Evolutionary conservation across 1,140 invertebrate species (phyloP).

Genomic region (Lepidurus apus): DNA sequence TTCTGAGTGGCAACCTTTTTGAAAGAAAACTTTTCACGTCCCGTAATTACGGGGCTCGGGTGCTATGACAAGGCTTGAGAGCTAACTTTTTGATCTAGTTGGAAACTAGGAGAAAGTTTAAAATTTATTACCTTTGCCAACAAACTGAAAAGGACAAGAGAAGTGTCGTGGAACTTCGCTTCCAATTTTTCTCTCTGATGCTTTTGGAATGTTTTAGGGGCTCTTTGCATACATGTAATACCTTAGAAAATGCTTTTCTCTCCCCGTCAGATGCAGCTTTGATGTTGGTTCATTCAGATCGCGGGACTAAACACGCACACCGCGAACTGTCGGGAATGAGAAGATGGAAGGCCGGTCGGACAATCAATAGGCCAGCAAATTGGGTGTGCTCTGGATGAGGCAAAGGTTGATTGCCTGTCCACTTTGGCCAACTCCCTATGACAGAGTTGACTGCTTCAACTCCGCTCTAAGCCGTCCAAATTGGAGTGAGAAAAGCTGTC

Average conservation of each 20-base stretch:
- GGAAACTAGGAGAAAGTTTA: not conserved
- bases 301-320: constrained; percentile 1
- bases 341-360: constrained; percentile 8
- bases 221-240: not conserved
- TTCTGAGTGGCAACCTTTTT: not conserved
- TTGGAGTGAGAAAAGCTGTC: constrained; percentile 13
- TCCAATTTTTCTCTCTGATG: not conserved
- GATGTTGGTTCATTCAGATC: not conserved
- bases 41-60: not conserved
- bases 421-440: constrained; percentile 30
- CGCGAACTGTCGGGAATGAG: not conserved
- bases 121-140: not conserved
- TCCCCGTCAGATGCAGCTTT: not conserved
- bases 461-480: constrained; percentile 4
- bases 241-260: not conserved
- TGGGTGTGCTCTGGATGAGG: constrained; percentile 16
- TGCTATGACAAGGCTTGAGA: not conserved
- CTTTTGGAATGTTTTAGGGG: not conserved
- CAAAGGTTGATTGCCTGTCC: constrained; percentile 21
- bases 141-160: not conserved
- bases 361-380: constrained; percentile 21
- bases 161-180: not conserved
- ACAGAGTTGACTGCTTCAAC: constrained; percentile 15
- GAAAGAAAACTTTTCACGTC: not conserved
- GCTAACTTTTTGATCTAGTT: not conserved